Base-by-base conservation (phyloP, 2,797 vertebrate genomes). In the Anisognathus igniventris region DNA sequence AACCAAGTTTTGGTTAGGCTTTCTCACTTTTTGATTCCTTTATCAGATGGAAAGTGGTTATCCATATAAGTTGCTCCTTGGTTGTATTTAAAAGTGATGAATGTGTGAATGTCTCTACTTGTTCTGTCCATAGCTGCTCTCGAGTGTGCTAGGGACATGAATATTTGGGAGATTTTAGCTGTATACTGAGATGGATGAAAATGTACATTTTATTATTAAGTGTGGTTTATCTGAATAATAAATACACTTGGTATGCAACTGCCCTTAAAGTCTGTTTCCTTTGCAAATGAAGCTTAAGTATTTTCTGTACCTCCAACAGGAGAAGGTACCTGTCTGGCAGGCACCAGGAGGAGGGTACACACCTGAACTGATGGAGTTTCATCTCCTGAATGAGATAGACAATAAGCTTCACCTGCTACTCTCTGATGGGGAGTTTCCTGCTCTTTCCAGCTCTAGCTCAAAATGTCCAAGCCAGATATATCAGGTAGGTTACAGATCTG, bases 301-400 rank as follows among this genome's bases (percentile, higher is more conserved):
- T 48, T 90, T 92, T 51, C 33, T 84, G 21, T 82, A 9, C 37
- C 92, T 88, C 93, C 65, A 31, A 30, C 70, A 98, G 98, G 96
- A 92, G 7, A 71, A 94, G 78, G 23, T 39, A 10, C 91, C 67
- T 82, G 45, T 39, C 61, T 98, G 97, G 95, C 86, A 98, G 33
- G 82, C 96, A 76, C 97, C 97, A 51, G 98, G 97, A 88, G 98
- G 98, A 83, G 99, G 98, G 11, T 99, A 98, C 77, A 98, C 97
- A 75, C 98, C 98, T 4, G 98, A 98, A 68, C 97, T 83, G 0
- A 96, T 81, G 16, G 98, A 99, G 81, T 97, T 98, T 85, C 92
- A 98, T 91, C 98, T 98, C 65, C 98, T 99, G 75, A 97, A 91
- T 45, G 97, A 98, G 92, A 98, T 99, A 28, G 98, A 99, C 77